phyloP scores from a whole-genome alignment of 2,888 invertebrate genomes.

The Ferrisia virgata region DNA sequence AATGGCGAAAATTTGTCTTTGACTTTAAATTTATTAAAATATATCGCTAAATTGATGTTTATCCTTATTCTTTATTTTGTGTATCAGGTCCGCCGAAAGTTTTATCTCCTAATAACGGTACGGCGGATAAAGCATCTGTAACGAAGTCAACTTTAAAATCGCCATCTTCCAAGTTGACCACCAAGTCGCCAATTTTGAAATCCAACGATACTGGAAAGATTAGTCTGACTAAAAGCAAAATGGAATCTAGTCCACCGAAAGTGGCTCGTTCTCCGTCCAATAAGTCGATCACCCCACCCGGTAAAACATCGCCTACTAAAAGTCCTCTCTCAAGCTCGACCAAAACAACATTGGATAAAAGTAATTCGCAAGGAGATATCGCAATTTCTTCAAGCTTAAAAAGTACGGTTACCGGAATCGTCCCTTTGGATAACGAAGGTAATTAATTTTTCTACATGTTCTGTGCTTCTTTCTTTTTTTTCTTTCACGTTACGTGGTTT shows the following conservation, averaged over 20 bases:
- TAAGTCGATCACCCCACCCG: slow-evolving; percentile 38
- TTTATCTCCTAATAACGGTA: slow-evolving; percentile 29
- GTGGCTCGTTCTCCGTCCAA: slow-evolving; percentile 36
- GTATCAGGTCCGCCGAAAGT: slow-evolving; percentile 5
- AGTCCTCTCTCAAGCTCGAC: background rate
- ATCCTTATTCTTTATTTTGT: background rate
- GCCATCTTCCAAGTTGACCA: background rate
- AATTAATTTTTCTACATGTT: background rate
- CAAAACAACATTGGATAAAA: background rate
- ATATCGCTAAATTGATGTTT: background rate
- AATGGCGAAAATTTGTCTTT: background rate
- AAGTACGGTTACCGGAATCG: slow-evolving; percentile 1
- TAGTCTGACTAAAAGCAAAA: background rate
- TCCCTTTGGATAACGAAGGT: slow-evolving; percentile 34
- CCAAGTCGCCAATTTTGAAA: slow-evolving; percentile 27
- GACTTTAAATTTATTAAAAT: too few relatives aligned
- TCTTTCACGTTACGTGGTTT: background rate
- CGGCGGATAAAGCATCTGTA: slow-evolving; percentile 17
- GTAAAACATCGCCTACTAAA: slow-evolving; percentile 11
- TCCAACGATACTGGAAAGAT: background rate
- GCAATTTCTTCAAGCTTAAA: background rate
- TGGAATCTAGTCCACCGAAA: slow-evolving; percentile 42
- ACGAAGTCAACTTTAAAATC: background rate
- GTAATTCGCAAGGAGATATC: slow-evolving; percentile 35
- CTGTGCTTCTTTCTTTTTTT: background rate